Base-by-base conservation (phyloP, 2,797 vertebrate genomes). In the Muraenolepis orangiensis region DNA sequence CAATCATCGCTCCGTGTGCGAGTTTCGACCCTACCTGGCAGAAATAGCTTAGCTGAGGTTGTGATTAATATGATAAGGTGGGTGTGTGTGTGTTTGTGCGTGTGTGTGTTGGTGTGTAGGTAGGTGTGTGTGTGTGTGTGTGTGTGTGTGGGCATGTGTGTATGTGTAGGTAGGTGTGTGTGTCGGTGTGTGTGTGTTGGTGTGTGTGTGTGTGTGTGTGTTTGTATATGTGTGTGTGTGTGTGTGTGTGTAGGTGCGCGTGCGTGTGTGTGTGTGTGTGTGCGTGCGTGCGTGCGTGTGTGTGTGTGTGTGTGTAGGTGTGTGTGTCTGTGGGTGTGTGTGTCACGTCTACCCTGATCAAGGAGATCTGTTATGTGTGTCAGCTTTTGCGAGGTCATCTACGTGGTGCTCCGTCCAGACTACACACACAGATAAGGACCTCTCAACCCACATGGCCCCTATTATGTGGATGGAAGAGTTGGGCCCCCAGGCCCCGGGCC, bases 301-400 rank as follows among this genome's bases (percentile, higher is more conserved):
- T 20, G 42, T 18, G 16, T 20, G 1, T 77, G 28, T 74, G 74
- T n/a, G 34, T 77, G 73, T 81, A 72, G 64, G 30, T 76, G 67
- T 75, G 64, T 69, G 76, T 73, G 72, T 69, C 72, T 28, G 57
- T 11, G 30, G 69, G 67, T 76, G 79, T 46, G 16, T 46, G 42
- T 46, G 42, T 51, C 76, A 26, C 14, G 16, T 77, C 79, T 79
- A 80, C 87, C 84, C 88, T 84, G 81, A 91, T 86, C 73, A 72
- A n/a, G 34, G 73, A n/a, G 18, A 4, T 42, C 40, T 82, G 81
- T 88, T 85, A 78, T 30, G 70, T 77, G 80, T 77, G 81, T 90
- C 86, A 88, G 87, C 82, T 87, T 81, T 86, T 91, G 81, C 82
- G 66, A 75, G 73, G 80, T 81, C 86, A 89, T 85, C 80, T 72